phyloP scores from a whole-genome alignment of 2,888 invertebrate species.

The Amiota communis region DNA sequence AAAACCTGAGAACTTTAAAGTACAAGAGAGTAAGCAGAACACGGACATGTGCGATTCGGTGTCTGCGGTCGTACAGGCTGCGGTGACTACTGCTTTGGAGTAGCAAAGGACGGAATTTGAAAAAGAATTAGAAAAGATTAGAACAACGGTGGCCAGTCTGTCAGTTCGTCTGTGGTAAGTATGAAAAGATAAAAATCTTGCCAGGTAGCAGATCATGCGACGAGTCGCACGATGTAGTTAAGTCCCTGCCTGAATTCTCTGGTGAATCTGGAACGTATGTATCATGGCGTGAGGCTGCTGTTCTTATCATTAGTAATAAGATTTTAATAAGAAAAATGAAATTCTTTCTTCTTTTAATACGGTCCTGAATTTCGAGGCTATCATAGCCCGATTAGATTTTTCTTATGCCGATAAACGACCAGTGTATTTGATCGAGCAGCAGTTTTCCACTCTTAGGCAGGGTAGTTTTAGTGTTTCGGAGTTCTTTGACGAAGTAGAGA shows the following conservation, averaged over 20 bases:
- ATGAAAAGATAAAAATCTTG: neutral
- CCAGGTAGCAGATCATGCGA: neutral
- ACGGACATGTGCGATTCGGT: neutral
- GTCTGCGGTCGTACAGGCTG: neutral
- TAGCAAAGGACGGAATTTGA: neutral
- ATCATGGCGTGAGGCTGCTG: slow-evolving; percentile 25
- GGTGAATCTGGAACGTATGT: slow-evolving; percentile 30
- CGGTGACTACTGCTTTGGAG: neutral
- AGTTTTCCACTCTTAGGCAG: slow-evolving; percentile 5
- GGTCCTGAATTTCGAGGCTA: neutral
- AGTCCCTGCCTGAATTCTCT: slow-evolving; percentile 6
- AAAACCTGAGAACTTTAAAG: too few species aligned
- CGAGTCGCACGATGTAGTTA: slow-evolving; percentile 1
- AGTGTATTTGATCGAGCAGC: slow-evolving; percentile 24
- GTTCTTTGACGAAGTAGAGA: slow-evolving; percentile 33
- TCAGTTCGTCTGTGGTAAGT: neutral
- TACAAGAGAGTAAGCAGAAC: neutral
- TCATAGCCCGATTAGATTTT: slow-evolving; percentile 7
- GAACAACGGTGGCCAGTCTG: neutral
- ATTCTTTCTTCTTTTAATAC: slow-evolving; percentile 10
- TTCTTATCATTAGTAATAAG: slow-evolving; percentile 36
- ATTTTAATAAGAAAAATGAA: slow-evolving; percentile 17
- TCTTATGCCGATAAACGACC: slow-evolving; percentile 26
- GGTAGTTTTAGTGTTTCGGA: neutral
- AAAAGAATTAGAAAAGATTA: neutral